phyloP scores from a whole-genome alignment of 1,140 invertebrate genomes.

The Drosophila ercepeae region DNA sequence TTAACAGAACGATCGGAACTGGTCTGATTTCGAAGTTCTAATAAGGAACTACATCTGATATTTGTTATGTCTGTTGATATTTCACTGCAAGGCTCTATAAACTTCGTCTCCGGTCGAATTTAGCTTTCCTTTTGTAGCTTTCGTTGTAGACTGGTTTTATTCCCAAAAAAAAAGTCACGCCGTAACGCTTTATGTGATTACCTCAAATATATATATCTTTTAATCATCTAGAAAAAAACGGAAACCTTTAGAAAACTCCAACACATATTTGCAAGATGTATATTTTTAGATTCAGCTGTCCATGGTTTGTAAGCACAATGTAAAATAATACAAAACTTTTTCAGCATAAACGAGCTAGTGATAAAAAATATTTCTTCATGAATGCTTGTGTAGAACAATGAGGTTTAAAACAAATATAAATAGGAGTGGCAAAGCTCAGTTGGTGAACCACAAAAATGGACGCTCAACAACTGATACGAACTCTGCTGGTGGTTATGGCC shows the following conservation, averaged over 20 bases:
- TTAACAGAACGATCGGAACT: too few species aligned
- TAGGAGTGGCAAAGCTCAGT: not conserved
- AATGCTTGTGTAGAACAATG: conserved; percentile 13
- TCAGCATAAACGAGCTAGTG: conserved; percentile 12
- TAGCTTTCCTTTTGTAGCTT: too few species aligned
- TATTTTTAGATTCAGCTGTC: conserved; percentile 8
- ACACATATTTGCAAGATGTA: conserved; percentile 18
- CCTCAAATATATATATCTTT: not conserved
- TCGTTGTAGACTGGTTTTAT: too few species aligned
- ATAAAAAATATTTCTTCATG: not conserved
- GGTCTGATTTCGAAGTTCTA: too few species aligned
- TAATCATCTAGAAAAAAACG: not conserved
- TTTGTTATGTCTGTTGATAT: too few species aligned
- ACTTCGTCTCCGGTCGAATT: too few species aligned
- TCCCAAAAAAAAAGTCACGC: not conserved
- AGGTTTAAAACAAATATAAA: conserved; percentile 20
- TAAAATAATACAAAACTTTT: conserved; percentile 26
- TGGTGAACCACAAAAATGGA: conserved; percentile 15
- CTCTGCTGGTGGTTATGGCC: conserved; percentile 5
- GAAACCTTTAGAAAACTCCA: conserved; percentile 14
- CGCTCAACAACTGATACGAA: conserved; percentile 15
- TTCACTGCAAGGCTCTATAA: too few species aligned
- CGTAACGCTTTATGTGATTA: not conserved
- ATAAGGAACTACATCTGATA: too few species aligned
- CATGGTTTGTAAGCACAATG: conserved; percentile 19